A percentile compares a stretch with the other conserved stretches of the same genome.
phyloP scores from a whole-genome alignment of 2,888 invertebrate genomes.

The Acanthococcus lagerstroemiae region DNA sequence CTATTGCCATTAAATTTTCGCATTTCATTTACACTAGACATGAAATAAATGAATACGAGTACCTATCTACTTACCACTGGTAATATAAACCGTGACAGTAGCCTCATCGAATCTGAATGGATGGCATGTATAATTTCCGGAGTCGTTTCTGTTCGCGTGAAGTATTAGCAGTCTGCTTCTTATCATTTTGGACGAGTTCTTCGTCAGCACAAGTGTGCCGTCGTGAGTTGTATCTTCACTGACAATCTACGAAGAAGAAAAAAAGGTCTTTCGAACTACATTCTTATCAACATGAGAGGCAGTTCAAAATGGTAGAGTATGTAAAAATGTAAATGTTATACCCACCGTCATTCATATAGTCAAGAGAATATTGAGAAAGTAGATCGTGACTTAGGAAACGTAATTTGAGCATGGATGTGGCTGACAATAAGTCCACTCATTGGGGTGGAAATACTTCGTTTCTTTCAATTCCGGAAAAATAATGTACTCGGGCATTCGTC shows the following conservation, averaged over 20 bases:
- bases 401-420: too few relatives aligned
- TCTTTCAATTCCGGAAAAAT: too few relatives aligned
- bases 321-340: not conserved
- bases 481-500: too few relatives aligned
- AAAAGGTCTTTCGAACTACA: not conserved
- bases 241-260: not conserved
- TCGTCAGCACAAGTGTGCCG: not conserved
- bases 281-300: too few relatives aligned
- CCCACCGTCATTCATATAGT: too few relatives aligned
- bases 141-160: not conserved
- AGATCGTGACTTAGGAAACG: too few relatives aligned
- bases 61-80: not conserved
- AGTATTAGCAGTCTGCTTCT: not conserved
- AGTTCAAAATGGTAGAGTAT: not conserved
- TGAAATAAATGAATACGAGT: too few relatives aligned
- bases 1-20: too few relatives aligned
- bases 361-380: too few relatives aligned
- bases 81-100: not conserved
- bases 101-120: not conserved
- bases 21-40: too few relatives aligned
- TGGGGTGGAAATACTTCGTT: too few relatives aligned
- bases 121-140: not conserved
- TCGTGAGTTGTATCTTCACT: not conserved
- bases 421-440: too few relatives aligned
- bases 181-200: not conserved